These are phyloP conservation scores for Hyaena hyaena DNA, from an alignment of 2,113 vertebrate species.

Conservation along the genomic window DNA sequence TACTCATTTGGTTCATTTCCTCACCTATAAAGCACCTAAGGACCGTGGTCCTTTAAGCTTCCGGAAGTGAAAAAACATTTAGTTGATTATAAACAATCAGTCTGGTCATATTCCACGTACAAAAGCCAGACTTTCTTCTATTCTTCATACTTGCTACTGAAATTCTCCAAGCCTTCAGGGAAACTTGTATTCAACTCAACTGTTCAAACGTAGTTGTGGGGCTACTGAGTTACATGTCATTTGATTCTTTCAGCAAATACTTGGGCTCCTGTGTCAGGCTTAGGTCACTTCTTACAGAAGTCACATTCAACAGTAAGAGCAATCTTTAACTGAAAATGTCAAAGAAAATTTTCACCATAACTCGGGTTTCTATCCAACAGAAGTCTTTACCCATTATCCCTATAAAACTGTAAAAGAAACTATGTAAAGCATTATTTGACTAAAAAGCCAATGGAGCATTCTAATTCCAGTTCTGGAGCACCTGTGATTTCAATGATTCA, in stretches of 20 bases:
- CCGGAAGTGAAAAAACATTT: slow-evolving; percentile 50
- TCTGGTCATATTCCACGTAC: neutral
- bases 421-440: slow-evolving; percentile 34
- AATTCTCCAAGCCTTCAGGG: slow-evolving; percentile 15
- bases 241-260: slow-evolving; percentile 40
- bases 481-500: slow-evolving; percentile 1
- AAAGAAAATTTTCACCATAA: neutral
- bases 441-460: neutral
- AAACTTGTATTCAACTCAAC: slow-evolving; percentile 18
- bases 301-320: neutral
- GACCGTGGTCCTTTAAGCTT: slow-evolving; percentile 13
- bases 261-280: neutral
- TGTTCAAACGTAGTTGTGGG: neutral
- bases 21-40: slow-evolving; percentile 11
- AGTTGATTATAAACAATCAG: slow-evolving; percentile 34
- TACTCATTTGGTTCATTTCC: slow-evolving; percentile 8
- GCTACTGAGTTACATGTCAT: neutral
- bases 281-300: neutral
- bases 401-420: slow-evolving; percentile 36
- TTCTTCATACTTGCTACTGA: slow-evolving; percentile 44
- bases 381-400: slow-evolving; percentile 1
- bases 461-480: neutral
- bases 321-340: slow-evolving; percentile 33
- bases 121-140: slow-evolving; percentile 30
- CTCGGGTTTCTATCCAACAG: neutral